Conservation (phyloP, 2,113 vertebrate genomes). For the Taurulus bubalis region DNA sequence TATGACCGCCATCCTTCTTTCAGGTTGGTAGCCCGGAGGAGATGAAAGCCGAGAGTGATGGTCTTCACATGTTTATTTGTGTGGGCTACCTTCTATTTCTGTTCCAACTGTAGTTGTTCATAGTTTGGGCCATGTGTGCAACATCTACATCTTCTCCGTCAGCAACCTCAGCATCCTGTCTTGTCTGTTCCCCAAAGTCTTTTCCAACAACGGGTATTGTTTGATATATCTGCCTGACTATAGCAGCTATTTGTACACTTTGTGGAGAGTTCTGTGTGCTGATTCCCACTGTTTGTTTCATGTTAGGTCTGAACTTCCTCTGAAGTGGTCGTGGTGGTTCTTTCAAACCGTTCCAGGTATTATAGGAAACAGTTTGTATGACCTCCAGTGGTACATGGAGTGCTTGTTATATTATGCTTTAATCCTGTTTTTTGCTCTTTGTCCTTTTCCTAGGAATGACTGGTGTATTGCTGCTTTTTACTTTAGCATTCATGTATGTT, state of each 20-base stretch:
- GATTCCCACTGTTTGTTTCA: not conserved
- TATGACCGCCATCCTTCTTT: conserved; percentile 88
- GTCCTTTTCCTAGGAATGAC: conserved; percentile 80
- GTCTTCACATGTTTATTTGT: not conserved
- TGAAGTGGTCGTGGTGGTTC: conserved; percentile 95
- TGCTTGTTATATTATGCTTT: not conserved
- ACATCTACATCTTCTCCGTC: conserved; percentile 93
- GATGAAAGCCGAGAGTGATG: not conserved
- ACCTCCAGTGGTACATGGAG: not conserved
- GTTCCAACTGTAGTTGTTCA: conserved; percentile 88
- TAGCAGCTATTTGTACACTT: not conserved
- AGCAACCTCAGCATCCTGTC: conserved; percentile 91
- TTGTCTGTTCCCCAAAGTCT: conserved; percentile 91
- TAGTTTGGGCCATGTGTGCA: conserved; percentile 90
- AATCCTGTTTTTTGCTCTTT: conserved; percentile 10
- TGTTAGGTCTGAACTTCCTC: conserved; percentile 90
- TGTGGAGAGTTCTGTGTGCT: not conserved
- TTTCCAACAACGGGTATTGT: conserved; percentile 91
- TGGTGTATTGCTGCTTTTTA: conserved; percentile 86
- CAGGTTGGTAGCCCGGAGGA: conserved; percentile 70
- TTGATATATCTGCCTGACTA: not conserved
- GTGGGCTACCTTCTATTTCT: conserved; percentile 10
- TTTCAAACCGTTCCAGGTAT: conserved; percentile 96
- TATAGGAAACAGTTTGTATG: not conserved
- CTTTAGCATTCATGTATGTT: conserved; percentile 92